Conservation (phyloP, 37 sponge, comb jelly and placozoan genomes). For the Diacarnus erythraeanus region DNA sequence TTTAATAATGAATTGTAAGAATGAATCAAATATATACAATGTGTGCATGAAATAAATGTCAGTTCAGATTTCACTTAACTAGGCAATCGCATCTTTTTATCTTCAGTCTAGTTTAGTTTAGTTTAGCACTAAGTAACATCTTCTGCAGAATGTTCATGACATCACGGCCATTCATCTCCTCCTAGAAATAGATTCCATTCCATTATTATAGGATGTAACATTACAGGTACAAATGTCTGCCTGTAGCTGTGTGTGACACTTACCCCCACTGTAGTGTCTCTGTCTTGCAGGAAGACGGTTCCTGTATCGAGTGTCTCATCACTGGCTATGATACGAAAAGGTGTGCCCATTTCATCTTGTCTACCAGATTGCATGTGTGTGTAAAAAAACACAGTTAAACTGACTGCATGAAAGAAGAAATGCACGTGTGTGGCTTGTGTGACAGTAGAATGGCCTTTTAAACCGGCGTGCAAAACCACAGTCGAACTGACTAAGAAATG, state of each 20-base stretch:
- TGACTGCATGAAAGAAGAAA: not conserved
- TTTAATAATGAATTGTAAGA: not conserved
- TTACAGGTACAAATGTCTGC: no score
- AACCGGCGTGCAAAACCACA: not conserved
- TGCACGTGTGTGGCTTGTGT: not conserved
- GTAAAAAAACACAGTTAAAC: not conserved
- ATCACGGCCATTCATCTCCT: conserved; percentile 37
- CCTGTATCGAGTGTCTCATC: conserved; percentile 43
- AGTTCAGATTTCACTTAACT: no score
- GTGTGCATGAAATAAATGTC: not conserved
- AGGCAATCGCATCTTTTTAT: no score
- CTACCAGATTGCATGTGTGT: conserved; percentile 13
- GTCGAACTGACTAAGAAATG: not conserved
- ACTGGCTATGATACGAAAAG: conserved; percentile 48
- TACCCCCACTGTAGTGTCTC: conserved; percentile 41
- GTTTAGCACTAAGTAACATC: conserved; percentile 17
- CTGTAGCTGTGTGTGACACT: not conserved
- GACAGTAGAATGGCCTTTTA: not conserved
- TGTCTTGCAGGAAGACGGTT: conserved; percentile 36
- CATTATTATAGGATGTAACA: no score
- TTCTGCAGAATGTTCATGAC: conserved; percentile 19
- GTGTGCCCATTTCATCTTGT: conserved; percentile 72
- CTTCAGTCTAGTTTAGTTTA: not conserved
- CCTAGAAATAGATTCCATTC: conserved; percentile 19
- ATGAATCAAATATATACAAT: not conserved